Evolutionary conservation across 2,113 vertebrate genomes (phyloP), one percentile per base, ranked within the genome.

Genomic region (Prochilodus magdalenae): DNA sequence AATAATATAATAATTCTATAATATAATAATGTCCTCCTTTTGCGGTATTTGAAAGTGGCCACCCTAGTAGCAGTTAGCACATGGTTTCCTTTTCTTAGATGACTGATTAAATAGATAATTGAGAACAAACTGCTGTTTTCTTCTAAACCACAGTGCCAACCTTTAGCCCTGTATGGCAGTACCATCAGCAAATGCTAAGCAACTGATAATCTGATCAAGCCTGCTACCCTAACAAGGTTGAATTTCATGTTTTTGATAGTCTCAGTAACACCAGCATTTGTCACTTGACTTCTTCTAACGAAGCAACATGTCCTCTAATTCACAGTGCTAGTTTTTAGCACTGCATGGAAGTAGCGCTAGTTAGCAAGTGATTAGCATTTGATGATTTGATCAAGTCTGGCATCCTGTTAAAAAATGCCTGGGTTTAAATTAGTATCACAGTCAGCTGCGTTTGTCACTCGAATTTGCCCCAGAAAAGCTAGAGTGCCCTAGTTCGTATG

Each of bases 381-480:
- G 55, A 67, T 36, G 30, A 36, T 67, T 67, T 67, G 65, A 36
- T n/a, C 57, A 26, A 26, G 57, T 60, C 57, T 60, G 57, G 36
- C 13, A 44, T 70, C 4, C 66, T 44, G 66, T 44, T 22, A 20
- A 14, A 67, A 67, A 70, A 44, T 60, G 24, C n/a, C 57, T 24
- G 57, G n/a, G 57, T 26, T 60, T 60, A 60, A 60, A 60, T 60
- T 60, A 13, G 66, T 22, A 12, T 44, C 24, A 1, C 15, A 75
- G 36, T 47, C 14, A 36, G 6, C 5, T 49, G 5, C 5, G 44
- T 22, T 29, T 63, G 16, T 63, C 44, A 53, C 13, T 18, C 26
- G 62, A 20, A 53, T 53, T 33, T 26, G n/a, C 33, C 40, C 66
- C 8, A 24, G 18, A 22, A 70, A 40, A 44, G 33, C 20, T 40